Evolutionary conservation across 2,113 vertebrate genomes (phyloP).

Genomic region (Leucoraja erinaceus): DNA sequence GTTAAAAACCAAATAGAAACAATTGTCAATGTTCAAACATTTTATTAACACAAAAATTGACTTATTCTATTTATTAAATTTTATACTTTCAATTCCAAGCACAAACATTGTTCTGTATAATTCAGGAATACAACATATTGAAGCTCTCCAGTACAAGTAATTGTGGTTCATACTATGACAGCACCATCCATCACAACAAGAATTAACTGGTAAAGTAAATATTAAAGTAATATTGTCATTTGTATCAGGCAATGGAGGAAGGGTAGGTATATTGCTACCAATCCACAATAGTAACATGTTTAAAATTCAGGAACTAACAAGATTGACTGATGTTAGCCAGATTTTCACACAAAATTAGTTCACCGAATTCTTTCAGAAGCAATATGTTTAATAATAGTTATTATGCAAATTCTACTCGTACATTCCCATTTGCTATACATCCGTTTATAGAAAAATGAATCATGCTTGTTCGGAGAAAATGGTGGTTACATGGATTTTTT

Average conservation of each 20-base stretch:
- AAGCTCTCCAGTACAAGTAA: neutral
- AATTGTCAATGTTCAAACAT: neutral
- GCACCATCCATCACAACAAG: neutral
- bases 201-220: neutral
- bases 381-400: neutral
- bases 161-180: neutral
- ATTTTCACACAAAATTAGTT: neutral
- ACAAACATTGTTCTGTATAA: neutral
- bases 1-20: neutral
- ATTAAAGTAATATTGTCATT: neutral
- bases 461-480: neutral
- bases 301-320: neutral
- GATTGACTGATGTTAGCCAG: neutral
- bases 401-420: neutral
- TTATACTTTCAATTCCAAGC: neutral
- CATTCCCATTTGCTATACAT: neutral
- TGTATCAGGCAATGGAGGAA: neutral
- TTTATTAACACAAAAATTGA: neutral
- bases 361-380: neutral
- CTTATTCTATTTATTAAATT: neutral
- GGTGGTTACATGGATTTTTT: neutral
- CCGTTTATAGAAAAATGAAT: neutral
- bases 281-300: neutral
- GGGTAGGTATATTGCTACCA: neutral
- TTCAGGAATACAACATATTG: neutral